These are phyloP conservation scores for Megatriorchis doriae DNA, from an alignment of 2,113 vertebrate species.

Conservation along the genomic window DNA sequence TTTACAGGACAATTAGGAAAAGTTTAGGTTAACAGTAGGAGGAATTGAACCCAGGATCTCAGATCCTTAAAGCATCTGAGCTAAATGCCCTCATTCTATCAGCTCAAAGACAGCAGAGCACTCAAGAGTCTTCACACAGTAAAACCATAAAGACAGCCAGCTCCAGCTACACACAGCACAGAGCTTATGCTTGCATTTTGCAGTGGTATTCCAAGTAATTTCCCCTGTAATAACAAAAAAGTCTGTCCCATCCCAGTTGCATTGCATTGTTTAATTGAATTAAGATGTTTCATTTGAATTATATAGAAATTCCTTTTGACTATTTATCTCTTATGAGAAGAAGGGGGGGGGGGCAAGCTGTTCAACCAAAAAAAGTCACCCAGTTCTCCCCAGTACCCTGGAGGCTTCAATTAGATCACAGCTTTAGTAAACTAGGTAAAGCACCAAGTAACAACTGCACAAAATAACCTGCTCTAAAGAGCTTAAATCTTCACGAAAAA, in stretches of 20 bases:
- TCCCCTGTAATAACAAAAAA: background rate
- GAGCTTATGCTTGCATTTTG: background rate
- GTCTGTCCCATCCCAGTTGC: background rate
- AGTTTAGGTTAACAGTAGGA: background rate
- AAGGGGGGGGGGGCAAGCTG: background rate
- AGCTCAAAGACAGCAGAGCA: background rate
- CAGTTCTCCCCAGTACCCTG: background rate
- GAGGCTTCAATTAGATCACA: background rate
- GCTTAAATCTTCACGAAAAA: background rate
- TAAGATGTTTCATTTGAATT: background rate
- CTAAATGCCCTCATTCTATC: background rate
- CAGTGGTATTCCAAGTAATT: background rate
- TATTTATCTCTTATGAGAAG: background rate
- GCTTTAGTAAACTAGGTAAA: background rate
- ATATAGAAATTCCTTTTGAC: background rate
- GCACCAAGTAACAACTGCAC: background rate
- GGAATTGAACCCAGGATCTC: background rate
- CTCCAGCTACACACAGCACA: background rate
- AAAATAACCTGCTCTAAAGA: background rate
- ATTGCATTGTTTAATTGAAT: background rate
- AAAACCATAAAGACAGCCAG: background rate
- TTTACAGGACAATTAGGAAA: background rate
- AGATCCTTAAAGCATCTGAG: background rate
- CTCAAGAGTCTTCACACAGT: background rate
- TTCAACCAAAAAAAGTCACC: background rate